Conservation (phyloP, 2,888 invertebrate genomes). For the Caenorhabditis sp. region DNA sequence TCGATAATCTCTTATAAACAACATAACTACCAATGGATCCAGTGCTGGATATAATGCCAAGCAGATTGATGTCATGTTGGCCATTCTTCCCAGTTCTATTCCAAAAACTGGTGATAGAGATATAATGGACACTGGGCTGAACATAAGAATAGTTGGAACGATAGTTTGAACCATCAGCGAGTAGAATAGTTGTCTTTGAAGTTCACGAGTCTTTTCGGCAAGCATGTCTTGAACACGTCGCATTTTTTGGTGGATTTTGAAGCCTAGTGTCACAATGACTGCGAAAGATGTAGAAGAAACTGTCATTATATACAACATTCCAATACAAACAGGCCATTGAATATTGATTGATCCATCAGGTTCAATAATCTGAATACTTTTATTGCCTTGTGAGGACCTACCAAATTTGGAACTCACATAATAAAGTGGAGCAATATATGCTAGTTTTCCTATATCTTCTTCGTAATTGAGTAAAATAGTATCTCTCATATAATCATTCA, state of each 20-base stretch:
- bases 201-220: slow-evolving; percentile 7
- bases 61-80: slow-evolving; percentile 26
- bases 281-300: slow-evolving; percentile 24
- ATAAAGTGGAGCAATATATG: slow-evolving; percentile 22
- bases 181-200: slow-evolving; percentile 27
- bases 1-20: slow-evolving; percentile 29
- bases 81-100: slow-evolving; percentile 23
- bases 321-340: slow-evolving; percentile 26
- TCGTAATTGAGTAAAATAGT: background rate
- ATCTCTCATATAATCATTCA: background rate
- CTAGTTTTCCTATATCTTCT: background rate
- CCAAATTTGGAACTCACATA: background rate
- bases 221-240: slow-evolving; percentile 3
- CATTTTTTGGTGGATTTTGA: slow-evolving; percentile 24
- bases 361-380: background rate
- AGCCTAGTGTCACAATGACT: slow-evolving; percentile 18
- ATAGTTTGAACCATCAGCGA: slow-evolving; percentile 23
- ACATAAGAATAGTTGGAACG: slow-evolving; percentile 29
- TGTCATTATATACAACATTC: slow-evolving; percentile 25
- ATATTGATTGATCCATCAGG: slow-evolving; percentile 7
- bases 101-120: slow-evolving; percentile 23
- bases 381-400: too few relatives aligned
- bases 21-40: slow-evolving; percentile 31
- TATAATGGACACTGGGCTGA: slow-evolving; percentile 23
- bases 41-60: slow-evolving; percentile 37